These are phyloP conservation scores for Drosophila nigricruria DNA, from an alignment of 2,888 invertebrate genomes.

Conservation along the genomic window DNA sequence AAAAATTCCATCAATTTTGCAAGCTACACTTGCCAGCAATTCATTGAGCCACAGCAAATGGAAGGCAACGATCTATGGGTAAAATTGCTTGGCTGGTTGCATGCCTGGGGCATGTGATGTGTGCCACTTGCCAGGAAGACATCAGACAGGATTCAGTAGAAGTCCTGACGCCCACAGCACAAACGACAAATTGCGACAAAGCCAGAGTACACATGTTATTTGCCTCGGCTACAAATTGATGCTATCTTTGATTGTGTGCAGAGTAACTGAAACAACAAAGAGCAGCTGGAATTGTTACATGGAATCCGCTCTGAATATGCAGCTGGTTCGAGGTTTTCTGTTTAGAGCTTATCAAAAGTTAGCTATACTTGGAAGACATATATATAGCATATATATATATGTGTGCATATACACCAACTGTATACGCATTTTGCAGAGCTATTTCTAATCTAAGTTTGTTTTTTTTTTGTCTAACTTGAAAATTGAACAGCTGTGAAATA, in stretches of 20 bases:
- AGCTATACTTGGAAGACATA: neutral
- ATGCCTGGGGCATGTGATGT: slow-evolving; percentile 51
- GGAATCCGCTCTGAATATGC: slow-evolving; percentile 27
- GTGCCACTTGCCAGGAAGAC: slow-evolving; percentile 34
- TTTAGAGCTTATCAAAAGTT: slow-evolving; percentile 25
- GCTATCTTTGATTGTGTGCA: slow-evolving; percentile 34
- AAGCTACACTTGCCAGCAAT: neutral
- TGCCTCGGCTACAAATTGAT: slow-evolving; percentile 6
- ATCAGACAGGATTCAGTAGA: slow-evolving; percentile 16
- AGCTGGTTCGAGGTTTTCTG: neutral
- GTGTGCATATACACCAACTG: neutral
- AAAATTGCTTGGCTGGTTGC: slow-evolving; percentile 35
- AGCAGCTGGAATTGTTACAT: slow-evolving; percentile 36
- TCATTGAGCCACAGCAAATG: neutral
- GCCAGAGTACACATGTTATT: slow-evolving; percentile 5
- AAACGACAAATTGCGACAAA: slow-evolving; percentile 6
- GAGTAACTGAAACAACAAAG: slow-evolving; percentile 44
- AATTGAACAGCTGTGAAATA: slow-evolving; percentile 17
- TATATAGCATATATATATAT: neutral
- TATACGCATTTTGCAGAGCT: slow-evolving; percentile 1
- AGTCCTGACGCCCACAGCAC: slow-evolving; percentile 24
- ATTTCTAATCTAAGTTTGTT: slow-evolving; percentile 12
- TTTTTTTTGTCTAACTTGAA: slow-evolving; percentile 11
- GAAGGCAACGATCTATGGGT: slow-evolving; percentile 7
- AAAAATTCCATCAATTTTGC: neutral